Base-by-base conservation (phyloP, 2,888 invertebrate species). In the Torymus texanus region DNA sequence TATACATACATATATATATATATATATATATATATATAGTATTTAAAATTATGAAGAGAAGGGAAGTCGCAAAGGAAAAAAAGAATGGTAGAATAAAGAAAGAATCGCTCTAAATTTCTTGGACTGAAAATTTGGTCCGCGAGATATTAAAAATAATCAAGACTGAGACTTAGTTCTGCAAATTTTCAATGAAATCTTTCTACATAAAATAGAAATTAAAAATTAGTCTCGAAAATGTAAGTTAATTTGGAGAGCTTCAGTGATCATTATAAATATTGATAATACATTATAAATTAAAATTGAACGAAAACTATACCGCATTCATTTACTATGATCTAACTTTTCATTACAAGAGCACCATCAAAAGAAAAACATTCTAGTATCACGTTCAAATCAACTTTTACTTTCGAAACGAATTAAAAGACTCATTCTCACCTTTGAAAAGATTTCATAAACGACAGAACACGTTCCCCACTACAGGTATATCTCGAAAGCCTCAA, bases 41-140 rank as follows among this genome's bases (percentile, higher is more conserved):
- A 61, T 59, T 29, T 59, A 73, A 67, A 67, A 78, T 72, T 56
- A 73, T 55, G 14, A 61, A 61, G 41, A 72, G 16, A 73, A 61
- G 13, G 18, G 51, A 13, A 53, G 66, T 58, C 58, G 61, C 5
- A 50, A 67, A 72, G 59, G 62, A 21, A 21, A 59, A 55, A 11
- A 75, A 61, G 58, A 63, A 58, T 50, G 18, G 29, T 41, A 16
- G 14, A 62, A 53, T 12, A 61, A 58, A 58, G 21, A 74, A 63
- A 62, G 24, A 55, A 24, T 41, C n/a, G 18, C 29, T 41, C 12
- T 61, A 68, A 63, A 68, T 62, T 74, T 78, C 51, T 78, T 58
- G 55, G 51, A 78, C 68, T 58, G 50, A 79, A 65, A 59, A 29
- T 29, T 41, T 63, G 3, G 55, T 73, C 24, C 4, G 18, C 55